Conservation (phyloP, 2,113 vertebrate genomes). For the Parotia lawesii region DNA sequence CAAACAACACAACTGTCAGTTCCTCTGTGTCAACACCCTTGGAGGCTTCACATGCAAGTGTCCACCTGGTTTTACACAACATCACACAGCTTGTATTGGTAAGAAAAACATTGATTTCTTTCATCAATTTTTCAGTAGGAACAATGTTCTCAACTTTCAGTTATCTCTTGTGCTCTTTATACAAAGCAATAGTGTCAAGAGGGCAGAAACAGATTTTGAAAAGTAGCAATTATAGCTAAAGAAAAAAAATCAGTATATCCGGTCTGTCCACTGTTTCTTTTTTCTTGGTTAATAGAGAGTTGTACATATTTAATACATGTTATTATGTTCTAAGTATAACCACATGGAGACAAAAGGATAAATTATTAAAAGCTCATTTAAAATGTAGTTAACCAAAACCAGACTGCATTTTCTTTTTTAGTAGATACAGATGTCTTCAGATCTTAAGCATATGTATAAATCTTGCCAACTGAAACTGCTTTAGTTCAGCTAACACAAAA, state of each 20-base stretch:
- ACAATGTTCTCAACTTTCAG: not conserved
- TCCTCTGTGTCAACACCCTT: conserved; percentile 83
- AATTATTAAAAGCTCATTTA: conserved; percentile 10
- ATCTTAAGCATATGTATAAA: not conserved
- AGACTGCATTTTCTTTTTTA: not conserved
- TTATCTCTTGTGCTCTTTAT: not conserved
- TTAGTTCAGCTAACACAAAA: not conserved
- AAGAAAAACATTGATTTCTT: conserved; percentile 14
- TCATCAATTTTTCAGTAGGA: not conserved
- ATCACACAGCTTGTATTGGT: conserved; percentile 86
- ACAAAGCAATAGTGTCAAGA: not conserved
- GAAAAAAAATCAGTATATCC: not conserved
- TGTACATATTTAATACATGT: not conserved
- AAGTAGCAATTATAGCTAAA: not conserved
- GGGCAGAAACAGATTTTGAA: not conserved
- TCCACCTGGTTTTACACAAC: conserved; percentile 83
- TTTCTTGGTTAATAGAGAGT: not conserved
- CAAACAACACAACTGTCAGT: conserved; percentile 85
- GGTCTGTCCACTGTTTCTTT: not conserved
- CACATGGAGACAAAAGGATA: not conserved
- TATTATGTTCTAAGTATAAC: not conserved
- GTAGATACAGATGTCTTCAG: not conserved
- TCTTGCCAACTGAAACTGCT: not conserved
- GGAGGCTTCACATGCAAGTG: conserved; percentile 87
- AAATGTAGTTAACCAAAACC: conserved; percentile 1